Evolutionary conservation across 2,888 invertebrate species (phyloP).

Genomic region (Tachina grossa): DNA sequence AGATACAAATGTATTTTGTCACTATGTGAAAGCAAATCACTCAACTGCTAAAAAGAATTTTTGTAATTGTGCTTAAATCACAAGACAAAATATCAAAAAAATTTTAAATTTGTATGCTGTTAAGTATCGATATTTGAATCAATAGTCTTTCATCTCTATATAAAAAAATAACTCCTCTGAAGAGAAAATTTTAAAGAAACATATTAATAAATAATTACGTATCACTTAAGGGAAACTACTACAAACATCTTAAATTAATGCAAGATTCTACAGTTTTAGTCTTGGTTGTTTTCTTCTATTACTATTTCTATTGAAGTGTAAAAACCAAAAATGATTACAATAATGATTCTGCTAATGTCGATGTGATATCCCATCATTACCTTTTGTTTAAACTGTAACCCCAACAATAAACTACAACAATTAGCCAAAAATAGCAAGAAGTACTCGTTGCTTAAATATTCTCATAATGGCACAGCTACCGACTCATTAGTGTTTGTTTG

Average conservation of each 20-base stretch:
- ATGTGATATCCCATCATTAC: slow-evolving; percentile 52
- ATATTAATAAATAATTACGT: no score
- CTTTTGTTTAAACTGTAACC: slow-evolving; percentile 65
- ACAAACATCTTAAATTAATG: no score
- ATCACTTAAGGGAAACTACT: no score
- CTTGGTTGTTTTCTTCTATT: background rate
- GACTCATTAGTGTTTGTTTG: slow-evolving; percentile 57
- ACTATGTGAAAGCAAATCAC: background rate
- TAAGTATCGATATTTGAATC: no score
- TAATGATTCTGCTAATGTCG: slow-evolving; percentile 15
- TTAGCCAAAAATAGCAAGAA: slow-evolving; percentile 12
- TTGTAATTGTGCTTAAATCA: slow-evolving; percentile 1
- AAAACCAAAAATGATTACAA: slow-evolving; percentile 26
- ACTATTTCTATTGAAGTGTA: background rate
- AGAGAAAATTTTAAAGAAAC: slow-evolving; percentile 5
- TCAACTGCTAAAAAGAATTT: background rate
- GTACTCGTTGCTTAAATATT: slow-evolving; percentile 47
- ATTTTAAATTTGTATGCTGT: no score
- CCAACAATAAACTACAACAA: slow-evolving; percentile 26
- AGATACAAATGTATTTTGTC: slow-evolving; percentile 10
- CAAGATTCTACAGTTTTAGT: background rate
- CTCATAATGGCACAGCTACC: slow-evolving; percentile 33
- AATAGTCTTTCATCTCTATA: no score
- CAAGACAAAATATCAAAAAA: no score
- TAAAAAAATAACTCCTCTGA: background rate